Conservation (phyloP, 2,888 invertebrate genomes). For the Agrotis exclamationis region DNA sequence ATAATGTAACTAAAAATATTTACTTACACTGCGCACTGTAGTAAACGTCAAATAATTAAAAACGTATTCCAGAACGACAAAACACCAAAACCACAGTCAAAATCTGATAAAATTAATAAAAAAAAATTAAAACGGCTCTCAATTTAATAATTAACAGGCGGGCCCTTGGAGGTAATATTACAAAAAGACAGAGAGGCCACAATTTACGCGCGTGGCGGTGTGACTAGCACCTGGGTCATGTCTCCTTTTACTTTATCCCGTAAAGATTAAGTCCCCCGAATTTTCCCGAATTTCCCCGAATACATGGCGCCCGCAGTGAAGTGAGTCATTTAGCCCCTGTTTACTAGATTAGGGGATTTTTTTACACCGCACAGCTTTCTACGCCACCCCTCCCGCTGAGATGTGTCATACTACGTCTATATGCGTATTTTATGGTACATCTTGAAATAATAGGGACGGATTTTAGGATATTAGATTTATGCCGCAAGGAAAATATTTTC, state of each 20-base stretch:
- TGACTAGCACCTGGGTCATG: slow-evolving; percentile 89
- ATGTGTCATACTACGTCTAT: slow-evolving; percentile 81
- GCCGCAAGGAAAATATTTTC: slow-evolving; percentile 53
- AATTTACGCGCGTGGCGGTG: slow-evolving; percentile 83
- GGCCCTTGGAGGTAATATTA: slow-evolving; percentile 75
- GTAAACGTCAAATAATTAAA: background rate
- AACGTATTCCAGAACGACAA: slow-evolving; percentile 9
- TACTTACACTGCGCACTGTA: too few relatives aligned
- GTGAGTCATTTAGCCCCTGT: slow-evolving; percentile 90
- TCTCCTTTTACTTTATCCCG: slow-evolving; percentile 90
- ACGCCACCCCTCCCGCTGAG: slow-evolving; percentile 74
- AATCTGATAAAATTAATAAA: slow-evolving; percentile 69
- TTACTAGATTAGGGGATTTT: slow-evolving; percentile 91
- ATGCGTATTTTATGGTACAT: slow-evolving; percentile 78
- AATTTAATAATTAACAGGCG: slow-evolving; percentile 84
- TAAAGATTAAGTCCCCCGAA: slow-evolving; percentile 90
- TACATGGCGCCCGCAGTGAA: slow-evolving; percentile 85
- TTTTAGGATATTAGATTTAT: slow-evolving; percentile 73
- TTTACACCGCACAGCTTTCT: slow-evolving; percentile 88
- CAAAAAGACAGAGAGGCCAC: slow-evolving; percentile 84
- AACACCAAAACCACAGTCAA: slow-evolving; percentile 20
- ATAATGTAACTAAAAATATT: too few relatives aligned
- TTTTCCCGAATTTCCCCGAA: slow-evolving; percentile 82
- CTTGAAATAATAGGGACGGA: slow-evolving; percentile 76
- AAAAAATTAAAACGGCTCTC: slow-evolving; percentile 76